These are phyloP conservation scores for Echiichthys vipera DNA, from an alignment of 2,797 vertebrate species.

Conservation along the genomic window DNA sequence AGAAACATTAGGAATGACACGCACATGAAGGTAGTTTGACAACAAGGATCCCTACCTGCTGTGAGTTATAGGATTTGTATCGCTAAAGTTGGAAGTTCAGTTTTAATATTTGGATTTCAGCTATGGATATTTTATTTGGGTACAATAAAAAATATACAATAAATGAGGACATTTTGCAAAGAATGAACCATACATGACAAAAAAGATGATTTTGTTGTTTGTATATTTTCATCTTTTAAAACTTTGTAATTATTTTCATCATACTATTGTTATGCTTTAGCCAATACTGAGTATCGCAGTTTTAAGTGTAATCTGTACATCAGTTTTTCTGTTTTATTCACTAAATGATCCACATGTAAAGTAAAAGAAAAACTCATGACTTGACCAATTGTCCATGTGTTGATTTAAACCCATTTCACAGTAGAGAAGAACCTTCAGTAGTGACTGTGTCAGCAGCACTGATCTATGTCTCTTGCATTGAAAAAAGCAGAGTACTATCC, in stretches of 20 bases:
- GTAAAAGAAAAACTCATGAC: slow-evolving; percentile 6
- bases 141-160: background rate
- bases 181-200: background rate
- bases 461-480: slow-evolving; percentile 56
- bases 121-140: background rate
- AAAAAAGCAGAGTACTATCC: slow-evolving; percentile 55
- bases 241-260: background rate
- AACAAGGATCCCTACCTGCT: slow-evolving; percentile 12
- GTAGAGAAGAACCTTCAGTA: background rate
- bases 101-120: background rate
- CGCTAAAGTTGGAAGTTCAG: background rate
- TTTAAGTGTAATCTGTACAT: background rate
- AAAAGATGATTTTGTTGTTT: slow-evolving; percentile 25
- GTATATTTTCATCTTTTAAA: background rate
- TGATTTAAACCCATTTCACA: slow-evolving; percentile 33
- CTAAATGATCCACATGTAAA: background rate
- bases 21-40: slow-evolving; percentile 4
- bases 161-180: slow-evolving; percentile 2
- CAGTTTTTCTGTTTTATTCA: background rate
- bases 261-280: background rate
- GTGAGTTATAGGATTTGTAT: background rate
- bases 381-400: background rate
- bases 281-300: background rate
- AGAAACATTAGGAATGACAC: background rate
- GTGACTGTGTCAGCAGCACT: slow-evolving; percentile 35